Conservation (phyloP, 2,888 invertebrate genomes). For the Schizotus pectinicornis region DNA sequence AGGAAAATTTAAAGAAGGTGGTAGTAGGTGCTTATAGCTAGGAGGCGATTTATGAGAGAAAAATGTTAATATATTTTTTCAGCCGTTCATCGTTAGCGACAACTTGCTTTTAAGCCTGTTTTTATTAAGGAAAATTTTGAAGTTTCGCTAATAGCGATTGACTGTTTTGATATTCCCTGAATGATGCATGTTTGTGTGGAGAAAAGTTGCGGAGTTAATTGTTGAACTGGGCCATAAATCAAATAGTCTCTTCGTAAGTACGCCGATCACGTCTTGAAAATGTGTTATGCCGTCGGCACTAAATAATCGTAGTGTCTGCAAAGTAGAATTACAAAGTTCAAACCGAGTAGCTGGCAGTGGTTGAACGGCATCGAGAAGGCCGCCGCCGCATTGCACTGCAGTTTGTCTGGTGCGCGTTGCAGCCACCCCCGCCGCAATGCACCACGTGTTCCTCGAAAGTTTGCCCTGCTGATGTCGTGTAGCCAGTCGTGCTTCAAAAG, state of each 20-base stretch:
- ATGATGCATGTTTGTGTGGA: too few relatives aligned
- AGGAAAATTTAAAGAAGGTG: too few relatives aligned
- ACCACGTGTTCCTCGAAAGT: conserved; percentile 43
- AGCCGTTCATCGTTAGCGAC: too few relatives aligned
- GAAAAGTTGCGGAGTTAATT: too few relatives aligned
- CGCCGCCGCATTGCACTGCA: conserved; percentile 40
- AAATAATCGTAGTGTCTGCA: conserved; percentile 46
- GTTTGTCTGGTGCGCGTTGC: conserved; percentile 50
- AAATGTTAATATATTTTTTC: too few relatives aligned
- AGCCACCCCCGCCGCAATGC: conserved; percentile 60
- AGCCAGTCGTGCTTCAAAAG: conserved; percentile 1
- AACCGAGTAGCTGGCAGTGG: conserved; percentile 41
- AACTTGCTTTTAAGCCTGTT: too few relatives aligned
- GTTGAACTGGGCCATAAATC: too few relatives aligned
- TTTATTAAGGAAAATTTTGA: too few relatives aligned
- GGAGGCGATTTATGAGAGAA: too few relatives aligned
- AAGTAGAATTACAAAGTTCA: conserved; percentile 39
- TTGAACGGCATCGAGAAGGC: conserved; percentile 19
- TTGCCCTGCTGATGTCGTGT: neutral
- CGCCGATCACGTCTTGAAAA: conserved; percentile 30
- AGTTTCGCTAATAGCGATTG: too few relatives aligned
- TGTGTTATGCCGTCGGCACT: conserved; percentile 35
- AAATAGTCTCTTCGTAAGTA: conserved; percentile 12
- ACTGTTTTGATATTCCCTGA: too few relatives aligned
- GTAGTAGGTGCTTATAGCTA: too few relatives aligned